Conservation (phyloP, 2,113 vertebrate genomes). For the Thermophis baileyi region DNA sequence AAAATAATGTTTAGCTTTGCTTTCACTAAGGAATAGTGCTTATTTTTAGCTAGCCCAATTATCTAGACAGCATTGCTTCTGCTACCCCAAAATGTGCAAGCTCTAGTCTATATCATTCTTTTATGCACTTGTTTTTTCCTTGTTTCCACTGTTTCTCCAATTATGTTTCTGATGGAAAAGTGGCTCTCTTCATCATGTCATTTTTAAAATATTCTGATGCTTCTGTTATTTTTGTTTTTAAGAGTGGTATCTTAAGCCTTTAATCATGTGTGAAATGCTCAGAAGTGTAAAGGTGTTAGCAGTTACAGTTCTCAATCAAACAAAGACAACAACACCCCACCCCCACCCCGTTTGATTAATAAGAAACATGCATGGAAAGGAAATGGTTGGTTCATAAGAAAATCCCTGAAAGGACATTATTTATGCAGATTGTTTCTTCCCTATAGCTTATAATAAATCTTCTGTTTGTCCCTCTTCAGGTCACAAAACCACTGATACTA, state of each 20-base stretch:
- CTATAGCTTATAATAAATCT: neutral
- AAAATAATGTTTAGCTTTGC: neutral
- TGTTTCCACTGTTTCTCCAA: neutral
- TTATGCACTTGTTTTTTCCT: too few species aligned
- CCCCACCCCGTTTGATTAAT: neutral
- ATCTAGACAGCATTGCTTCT: neutral
- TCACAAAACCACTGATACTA: conserved; percentile 48
- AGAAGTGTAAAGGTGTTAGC: neutral
- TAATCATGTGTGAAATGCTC: neutral
- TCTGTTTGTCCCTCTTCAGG: conserved; percentile 53
- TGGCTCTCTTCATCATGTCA: neutral
- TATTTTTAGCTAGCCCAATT: neutral
- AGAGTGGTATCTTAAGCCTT: neutral
- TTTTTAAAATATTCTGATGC: too few species aligned
- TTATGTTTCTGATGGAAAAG: neutral
- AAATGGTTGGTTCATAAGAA: too few species aligned
- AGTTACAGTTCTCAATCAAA: neutral
- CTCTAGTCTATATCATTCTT: neutral
- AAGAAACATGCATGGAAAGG: neutral
- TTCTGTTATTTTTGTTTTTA: too few species aligned
- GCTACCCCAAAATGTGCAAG: neutral
- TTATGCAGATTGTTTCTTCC: neutral
- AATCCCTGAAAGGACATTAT: too few species aligned
- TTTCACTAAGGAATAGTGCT: neutral
- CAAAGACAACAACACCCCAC: neutral